Base-by-base conservation (phyloP, 2,113 vertebrate genomes). In the Mohoua ochrocephala region DNA sequence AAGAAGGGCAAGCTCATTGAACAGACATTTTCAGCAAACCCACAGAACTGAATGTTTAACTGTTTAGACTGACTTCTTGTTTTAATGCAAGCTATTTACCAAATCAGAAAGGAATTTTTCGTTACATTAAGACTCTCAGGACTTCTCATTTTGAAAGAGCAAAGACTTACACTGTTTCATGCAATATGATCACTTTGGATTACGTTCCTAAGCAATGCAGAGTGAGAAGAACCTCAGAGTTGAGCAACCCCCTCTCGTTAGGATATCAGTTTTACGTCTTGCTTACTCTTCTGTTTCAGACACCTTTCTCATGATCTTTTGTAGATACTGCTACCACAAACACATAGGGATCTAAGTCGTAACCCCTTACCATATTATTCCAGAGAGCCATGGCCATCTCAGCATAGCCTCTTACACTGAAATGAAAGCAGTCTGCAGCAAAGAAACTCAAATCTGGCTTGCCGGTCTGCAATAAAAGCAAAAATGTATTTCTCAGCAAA, bases 351-450 rank as follows among this genome's bases (percentile, higher is more conserved):
- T 75, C 52, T 64, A 23, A 20, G 39, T 16, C 1, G 0, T 4
- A 20, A 56, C 7, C 26, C 64, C 97, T 98, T 97, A 99, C 99
- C 99, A 99, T 99, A 93, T 99, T 99, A 92, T 99, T 99, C 99
- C 99, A 99, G 76, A 99, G 97, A 12, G 98, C 98, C 13, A 96
- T 91, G 76, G 99, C 99, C 99, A 99, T 98, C 96, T 98, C 98
- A 4, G 99, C 98, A 1, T 99, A 98, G 23, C 98, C 98, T 13
- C 97, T 98, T 42, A 97, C 98, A 67, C 97, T 98, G 98, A 99
- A 99, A 97, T 99, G 98, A 96, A 99, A 98, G 96, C 99, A 99
- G 96, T 99, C 99, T 73, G 95, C 91, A 6, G 99, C 98, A 97
- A 99, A 99, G 98, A 98, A 99, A 71, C 97, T 98, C 89, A 96